Conservation (phyloP, 1,140 invertebrate species). For the Atta texana region DNA sequence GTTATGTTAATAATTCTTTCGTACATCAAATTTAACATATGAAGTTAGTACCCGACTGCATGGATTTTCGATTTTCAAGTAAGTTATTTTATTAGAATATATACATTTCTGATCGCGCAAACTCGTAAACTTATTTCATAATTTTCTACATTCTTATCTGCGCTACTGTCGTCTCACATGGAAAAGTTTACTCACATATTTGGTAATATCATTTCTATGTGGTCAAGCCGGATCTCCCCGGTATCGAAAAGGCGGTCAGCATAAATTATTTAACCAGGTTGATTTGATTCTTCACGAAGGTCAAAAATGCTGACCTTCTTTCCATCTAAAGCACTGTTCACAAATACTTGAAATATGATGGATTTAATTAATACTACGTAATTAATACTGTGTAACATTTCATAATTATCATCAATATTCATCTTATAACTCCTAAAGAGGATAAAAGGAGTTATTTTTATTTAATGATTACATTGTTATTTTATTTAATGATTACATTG, state of each 20-base stretch:
- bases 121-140: background rate
- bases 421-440: background rate
- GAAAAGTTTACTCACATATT: background rate
- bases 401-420: background rate
- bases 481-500: background rate
- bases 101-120: too few relatives aligned
- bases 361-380: background rate
- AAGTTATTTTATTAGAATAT: too few relatives aligned
- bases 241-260: conserved; percentile 50
- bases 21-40: too few relatives aligned
- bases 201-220: conserved; percentile 6
- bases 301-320: background rate
- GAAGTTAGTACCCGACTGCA: too few relatives aligned
- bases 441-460: background rate
- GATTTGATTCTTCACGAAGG: conserved; percentile 34
- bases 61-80: too few relatives aligned
- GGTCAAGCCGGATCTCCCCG: background rate
- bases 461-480: background rate
- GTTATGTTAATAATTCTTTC: too few relatives aligned
- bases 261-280: conserved; percentile 55
- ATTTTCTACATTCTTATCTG: conserved; percentile 38
- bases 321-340: background rate
- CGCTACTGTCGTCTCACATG: background rate
- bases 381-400: background rate
- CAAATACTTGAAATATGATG: conserved; percentile 1